Evolutionary conservation across 2,888 invertebrate species (phyloP).

Genomic region (Lepas anatifera): DNA sequence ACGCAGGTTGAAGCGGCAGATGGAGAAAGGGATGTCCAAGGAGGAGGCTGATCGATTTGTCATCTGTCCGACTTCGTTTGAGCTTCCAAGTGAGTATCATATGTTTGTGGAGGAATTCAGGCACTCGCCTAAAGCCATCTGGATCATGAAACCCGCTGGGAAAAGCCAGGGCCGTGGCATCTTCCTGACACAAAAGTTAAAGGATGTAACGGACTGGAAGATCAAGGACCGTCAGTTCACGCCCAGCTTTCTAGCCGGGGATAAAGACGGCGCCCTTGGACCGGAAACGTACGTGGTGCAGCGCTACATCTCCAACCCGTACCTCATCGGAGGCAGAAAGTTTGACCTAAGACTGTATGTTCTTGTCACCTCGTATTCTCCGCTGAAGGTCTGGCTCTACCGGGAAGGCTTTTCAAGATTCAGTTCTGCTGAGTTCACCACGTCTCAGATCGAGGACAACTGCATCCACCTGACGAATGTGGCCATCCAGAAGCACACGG

Average conservation of each 20-base stretch:
- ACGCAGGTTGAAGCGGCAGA: constrained; percentile 36
- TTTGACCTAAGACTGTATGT: constrained; percentile 50
- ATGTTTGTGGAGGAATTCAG: constrained; percentile 48
- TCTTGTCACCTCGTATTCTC: constrained; percentile 43
- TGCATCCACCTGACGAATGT: constrained; percentile 47
- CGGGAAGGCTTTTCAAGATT: constrained; percentile 50
- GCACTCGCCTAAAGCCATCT: constrained; percentile 42
- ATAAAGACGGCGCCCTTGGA: neutral
- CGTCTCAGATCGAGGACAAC: constrained; percentile 44
- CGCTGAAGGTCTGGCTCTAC: constrained; percentile 43
- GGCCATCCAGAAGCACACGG: constrained; percentile 42
- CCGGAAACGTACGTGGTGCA: constrained; percentile 41
- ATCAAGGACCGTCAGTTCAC: constrained; percentile 23
- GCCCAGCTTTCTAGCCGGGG: neutral
- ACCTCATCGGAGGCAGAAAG: constrained; percentile 46
- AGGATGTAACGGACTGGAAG: constrained; percentile 42
- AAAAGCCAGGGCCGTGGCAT: constrained; percentile 49
- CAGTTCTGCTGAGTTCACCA: constrained; percentile 44
- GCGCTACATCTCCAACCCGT: constrained; percentile 46
- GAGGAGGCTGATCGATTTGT: constrained; percentile 40
- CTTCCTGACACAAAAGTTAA: constrained; percentile 45
- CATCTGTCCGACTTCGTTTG: constrained; percentile 46
- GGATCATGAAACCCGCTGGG: constrained; percentile 51
- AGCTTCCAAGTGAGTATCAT: constrained; percentile 48
- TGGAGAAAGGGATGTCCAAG: constrained; percentile 34